Conservation (phyloP, 2,113 vertebrate genomes). For the Corvus moneduloides region DNA sequence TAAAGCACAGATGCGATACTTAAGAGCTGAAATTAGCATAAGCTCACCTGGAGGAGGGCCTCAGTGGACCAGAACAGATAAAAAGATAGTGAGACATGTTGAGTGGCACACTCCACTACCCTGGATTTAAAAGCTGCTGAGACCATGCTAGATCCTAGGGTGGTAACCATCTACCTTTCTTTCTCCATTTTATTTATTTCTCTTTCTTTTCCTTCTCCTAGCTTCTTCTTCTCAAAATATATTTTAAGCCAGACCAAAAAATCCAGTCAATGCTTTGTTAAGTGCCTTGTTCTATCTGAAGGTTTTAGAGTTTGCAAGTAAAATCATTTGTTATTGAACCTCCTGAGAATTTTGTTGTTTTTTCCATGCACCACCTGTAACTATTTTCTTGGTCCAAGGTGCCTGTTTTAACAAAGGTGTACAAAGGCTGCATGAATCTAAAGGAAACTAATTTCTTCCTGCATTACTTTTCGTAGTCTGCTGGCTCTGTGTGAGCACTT, state of each 20-base stretch:
- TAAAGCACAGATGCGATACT: neutral
- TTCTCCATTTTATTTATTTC: neutral
- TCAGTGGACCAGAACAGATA: neutral
- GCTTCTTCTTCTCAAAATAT: neutral
- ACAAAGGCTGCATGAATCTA: neutral
- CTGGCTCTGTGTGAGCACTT: neutral
- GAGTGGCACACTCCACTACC: neutral
- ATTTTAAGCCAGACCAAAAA: neutral
- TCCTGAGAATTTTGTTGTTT: neutral
- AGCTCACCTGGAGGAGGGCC: no score
- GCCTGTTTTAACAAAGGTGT: neutral
- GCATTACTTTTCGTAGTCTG: neutral
- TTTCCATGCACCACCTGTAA: neutral
- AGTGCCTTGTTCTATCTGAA: neutral
- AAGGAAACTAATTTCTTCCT: neutral
- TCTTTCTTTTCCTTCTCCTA: neutral
- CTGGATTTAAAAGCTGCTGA: neutral
- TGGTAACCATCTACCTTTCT: neutral
- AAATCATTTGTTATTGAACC: neutral
- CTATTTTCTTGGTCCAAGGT: neutral
- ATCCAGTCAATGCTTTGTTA: neutral
- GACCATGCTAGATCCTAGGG: neutral
- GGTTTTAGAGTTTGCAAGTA: neutral
- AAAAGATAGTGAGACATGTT: neutral
- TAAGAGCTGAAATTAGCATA: neutral